A percentile compares a stretch with the other conserved stretches of the same genome.
These are phyloP conservation scores for Silurus glanis DNA, from an alignment of 2,113 vertebrate species.

Conservation along the genomic window DNA sequence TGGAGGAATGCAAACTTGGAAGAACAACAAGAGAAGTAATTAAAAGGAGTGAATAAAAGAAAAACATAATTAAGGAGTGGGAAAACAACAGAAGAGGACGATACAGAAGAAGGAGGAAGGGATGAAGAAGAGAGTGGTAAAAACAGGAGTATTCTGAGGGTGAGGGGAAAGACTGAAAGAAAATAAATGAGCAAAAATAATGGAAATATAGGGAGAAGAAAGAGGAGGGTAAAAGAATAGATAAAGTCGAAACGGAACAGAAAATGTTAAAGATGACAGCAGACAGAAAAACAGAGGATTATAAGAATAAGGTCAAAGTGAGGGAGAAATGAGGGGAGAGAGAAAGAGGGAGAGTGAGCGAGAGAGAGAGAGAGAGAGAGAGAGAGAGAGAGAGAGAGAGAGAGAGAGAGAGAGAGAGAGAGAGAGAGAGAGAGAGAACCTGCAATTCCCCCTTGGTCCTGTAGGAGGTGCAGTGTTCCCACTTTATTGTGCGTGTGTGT, in stretches of 20 bases:
- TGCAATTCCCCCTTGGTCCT: background rate
- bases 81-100: slow-evolving; percentile 47
- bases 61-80: slow-evolving; percentile 57
- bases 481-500: slow-evolving; percentile 54
- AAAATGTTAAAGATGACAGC: background rate
- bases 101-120: background rate
- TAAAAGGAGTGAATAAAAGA: slow-evolving; percentile 61
- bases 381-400: background rate
- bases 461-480: slow-evolving; percentile 5
- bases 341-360: background rate
- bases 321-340: background rate
- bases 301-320: background rate
- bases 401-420: background rate
- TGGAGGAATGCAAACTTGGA: slow-evolving; percentile 50
- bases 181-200: slow-evolving; percentile 21
- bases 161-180: slow-evolving; percentile 63
- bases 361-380: background rate
- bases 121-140: background rate
- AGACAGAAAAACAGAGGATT: background rate
- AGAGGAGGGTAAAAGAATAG: background rate
- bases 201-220: background rate
- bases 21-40: slow-evolving; percentile 60
- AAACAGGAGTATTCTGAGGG: slow-evolving; percentile 32
- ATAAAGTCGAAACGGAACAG: background rate
- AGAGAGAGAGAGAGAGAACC: background rate